Conservation (phyloP, 2,888 invertebrate genomes). For the Melieria picta region DNA sequence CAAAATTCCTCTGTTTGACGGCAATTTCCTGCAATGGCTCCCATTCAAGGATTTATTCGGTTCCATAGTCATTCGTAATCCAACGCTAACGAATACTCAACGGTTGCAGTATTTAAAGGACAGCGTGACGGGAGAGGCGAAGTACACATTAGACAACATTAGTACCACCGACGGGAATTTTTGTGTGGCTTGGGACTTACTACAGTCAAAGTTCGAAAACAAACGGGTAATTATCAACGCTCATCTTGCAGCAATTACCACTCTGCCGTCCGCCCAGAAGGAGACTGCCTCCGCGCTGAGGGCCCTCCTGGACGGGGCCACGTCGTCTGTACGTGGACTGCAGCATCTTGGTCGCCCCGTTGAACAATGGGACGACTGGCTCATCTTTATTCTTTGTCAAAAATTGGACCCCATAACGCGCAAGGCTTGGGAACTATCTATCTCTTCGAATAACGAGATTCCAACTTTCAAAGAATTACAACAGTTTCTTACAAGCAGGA, state of each 20-base stretch:
- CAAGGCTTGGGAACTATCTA: neutral
- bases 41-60: no score
- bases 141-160: neutral
- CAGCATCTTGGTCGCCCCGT: conserved; percentile 23
- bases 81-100: no score
- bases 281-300: conserved; percentile 15
- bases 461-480: conserved; percentile 2
- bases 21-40: no score
- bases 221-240: conserved; percentile 33
- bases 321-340: neutral
- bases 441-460: neutral
- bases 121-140: no score
- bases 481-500: neutral
- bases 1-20: no score
- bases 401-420: neutral
- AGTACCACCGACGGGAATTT: conserved; percentile 25
- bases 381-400: conserved; percentile 10
- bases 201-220: conserved; percentile 27
- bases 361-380: conserved; percentile 27
- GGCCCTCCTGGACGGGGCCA: neutral
- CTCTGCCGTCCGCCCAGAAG: neutral
- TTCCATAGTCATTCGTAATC: no score
- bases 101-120: no score
- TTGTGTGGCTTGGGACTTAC: conserved; percentile 22
- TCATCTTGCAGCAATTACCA: conserved; percentile 14